Conservation (phyloP, 2,113 vertebrate species). For the Orycteropus afer region DNA sequence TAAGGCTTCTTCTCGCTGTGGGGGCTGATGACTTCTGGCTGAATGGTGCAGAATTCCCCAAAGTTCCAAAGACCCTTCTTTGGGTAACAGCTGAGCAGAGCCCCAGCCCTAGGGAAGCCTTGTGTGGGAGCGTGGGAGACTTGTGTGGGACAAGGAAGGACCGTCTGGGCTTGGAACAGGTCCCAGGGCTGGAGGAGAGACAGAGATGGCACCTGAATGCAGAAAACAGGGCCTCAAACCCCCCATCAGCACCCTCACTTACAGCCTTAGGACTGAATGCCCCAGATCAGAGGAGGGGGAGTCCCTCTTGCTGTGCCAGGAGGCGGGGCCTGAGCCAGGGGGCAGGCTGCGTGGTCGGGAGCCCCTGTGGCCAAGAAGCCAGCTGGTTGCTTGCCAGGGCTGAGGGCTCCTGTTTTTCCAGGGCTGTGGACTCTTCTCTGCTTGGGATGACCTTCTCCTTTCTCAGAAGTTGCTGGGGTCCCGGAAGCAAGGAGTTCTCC, state of each 20-base stretch:
- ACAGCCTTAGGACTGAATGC: not conserved
- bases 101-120: not conserved
- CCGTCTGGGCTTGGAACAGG: not conserved
- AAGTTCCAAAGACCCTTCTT: not conserved
- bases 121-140: not conserved
- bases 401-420: accelerated
- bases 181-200: not conserved
- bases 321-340: not conserved
- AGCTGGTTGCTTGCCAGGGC: not conserved
- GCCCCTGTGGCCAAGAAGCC: not conserved
- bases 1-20: not conserved
- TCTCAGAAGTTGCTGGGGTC: not conserved
- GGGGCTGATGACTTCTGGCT: not conserved
- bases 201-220: not conserved
- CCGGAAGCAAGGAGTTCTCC: not conserved
- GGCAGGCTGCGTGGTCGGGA: not conserved
- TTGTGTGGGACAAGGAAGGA: not conserved
- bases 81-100: not conserved
- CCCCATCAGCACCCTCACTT: not conserved
- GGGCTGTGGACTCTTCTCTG: not conserved
- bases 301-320: not conserved
- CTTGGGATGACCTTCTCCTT: not conserved
- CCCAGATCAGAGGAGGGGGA: not conserved
- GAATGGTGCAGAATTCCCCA: not conserved
- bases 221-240: not conserved